Evolutionary conservation across 2,888 invertebrate species (phyloP).

Genomic region (Cinara cedri): DNA sequence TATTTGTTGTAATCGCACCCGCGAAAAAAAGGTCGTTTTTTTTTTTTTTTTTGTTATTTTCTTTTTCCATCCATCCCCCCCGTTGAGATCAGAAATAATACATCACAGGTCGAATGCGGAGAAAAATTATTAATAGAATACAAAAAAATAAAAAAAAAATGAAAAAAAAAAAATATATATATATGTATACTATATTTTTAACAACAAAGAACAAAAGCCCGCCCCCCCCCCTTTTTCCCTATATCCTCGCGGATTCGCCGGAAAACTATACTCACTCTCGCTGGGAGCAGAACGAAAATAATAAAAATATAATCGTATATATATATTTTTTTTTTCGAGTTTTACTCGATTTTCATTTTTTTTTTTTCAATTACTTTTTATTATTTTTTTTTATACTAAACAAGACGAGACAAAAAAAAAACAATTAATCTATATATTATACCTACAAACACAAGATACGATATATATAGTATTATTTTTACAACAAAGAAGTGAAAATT

Average conservation of each 20-base stretch:
- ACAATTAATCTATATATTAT: slow-evolving; percentile 57
- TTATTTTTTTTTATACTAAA: slow-evolving; percentile 38
- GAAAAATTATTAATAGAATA: background rate
- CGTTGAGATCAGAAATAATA: slow-evolving; percentile 54
- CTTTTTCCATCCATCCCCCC: too few species aligned
- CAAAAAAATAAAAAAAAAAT: background rate
- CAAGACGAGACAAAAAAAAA: slow-evolving; percentile 47
- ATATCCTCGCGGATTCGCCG: too few species aligned
- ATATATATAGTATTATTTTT: slow-evolving; percentile 19
- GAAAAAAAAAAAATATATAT: too few species aligned
- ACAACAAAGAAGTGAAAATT: slow-evolving; percentile 52
- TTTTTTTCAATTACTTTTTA: slow-evolving; percentile 2
- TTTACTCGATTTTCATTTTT: slow-evolving; percentile 6
- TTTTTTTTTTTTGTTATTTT: too few species aligned
- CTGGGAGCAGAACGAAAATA: slow-evolving; percentile 5
- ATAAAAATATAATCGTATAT: too few species aligned
- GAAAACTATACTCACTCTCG: background rate
- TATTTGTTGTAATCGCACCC: slow-evolving; percentile 34
- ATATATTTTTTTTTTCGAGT: background rate
- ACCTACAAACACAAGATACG: too few species aligned
- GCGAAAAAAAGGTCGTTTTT: slow-evolving; percentile 22
- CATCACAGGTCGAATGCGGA: slow-evolving; percentile 43
- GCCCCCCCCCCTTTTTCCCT: background rate
- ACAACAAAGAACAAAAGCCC: slow-evolving; percentile 43
- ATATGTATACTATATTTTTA: slow-evolving; percentile 30